Evolutionary conservation across 2,888 invertebrate genomes (phyloP).

Genomic region (Drosophila barbarae): DNA sequence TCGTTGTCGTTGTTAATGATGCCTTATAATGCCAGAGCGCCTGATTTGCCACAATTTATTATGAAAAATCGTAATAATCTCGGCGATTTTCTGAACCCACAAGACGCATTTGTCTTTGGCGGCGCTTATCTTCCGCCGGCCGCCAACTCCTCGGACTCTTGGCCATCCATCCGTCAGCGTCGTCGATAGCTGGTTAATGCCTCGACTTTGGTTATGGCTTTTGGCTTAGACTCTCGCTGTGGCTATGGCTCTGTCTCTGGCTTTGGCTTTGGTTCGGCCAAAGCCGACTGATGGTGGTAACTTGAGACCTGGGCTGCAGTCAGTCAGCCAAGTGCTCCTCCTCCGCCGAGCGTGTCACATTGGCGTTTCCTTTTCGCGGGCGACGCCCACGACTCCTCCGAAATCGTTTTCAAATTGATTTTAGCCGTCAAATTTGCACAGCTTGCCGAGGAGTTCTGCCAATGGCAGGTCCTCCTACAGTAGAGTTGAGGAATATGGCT

Average conservation of each 20-base stretch:
- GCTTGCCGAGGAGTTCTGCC: conserved; percentile 39
- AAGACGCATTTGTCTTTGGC: conserved; percentile 76
- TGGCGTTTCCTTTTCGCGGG: conserved; percentile 70
- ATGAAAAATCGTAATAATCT: conserved; percentile 76
- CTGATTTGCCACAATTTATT: conserved; percentile 79
- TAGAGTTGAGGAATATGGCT: neutral
- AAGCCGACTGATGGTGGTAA: conserved; percentile 27
- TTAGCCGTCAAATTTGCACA: conserved; percentile 73
- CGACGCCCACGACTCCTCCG: conserved; percentile 67
- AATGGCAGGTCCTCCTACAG: conserved; percentile 27
- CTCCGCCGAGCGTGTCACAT: conserved; percentile 69
- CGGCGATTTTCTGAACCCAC: conserved; percentile 71
- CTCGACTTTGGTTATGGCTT: conserved; percentile 13
- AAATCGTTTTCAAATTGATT: conserved; percentile 75
- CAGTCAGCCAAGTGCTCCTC: conserved; percentile 39
- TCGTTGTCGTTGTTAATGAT: conserved; percentile 72
- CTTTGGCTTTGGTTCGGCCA: conserved; percentile 5
- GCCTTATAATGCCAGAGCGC: conserved; percentile 76
- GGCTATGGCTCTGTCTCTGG: conserved; percentile 1
- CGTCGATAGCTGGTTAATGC: conserved; percentile 73
- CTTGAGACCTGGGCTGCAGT: conserved; percentile 30
- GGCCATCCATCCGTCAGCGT: conserved; percentile 65
- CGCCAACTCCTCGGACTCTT: conserved; percentile 33
- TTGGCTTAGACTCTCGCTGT: conserved; percentile 7
- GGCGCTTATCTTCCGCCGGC: conserved; percentile 60